These are phyloP conservation scores for Vireo griseus DNA, from an alignment of 2,797 vertebrate genomes.

Conservation along the genomic window DNA sequence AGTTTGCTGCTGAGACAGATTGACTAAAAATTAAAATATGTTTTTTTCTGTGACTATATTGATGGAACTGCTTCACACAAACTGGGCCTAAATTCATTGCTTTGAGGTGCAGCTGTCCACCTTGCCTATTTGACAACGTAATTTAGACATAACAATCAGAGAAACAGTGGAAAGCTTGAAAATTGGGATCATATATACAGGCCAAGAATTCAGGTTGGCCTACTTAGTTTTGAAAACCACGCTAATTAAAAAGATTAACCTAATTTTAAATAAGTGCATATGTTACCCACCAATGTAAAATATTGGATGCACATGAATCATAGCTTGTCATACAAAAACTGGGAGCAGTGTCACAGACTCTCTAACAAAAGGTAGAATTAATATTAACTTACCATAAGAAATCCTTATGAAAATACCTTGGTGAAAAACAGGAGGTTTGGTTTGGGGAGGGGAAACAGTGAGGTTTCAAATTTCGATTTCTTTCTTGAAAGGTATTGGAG, in stretches of 20 bases:
- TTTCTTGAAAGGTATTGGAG: neutral
- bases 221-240: constrained; percentile 3
- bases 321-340: neutral
- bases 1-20: neutral
- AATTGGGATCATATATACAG: neutral
- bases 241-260: constrained; percentile 50
- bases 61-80: neutral
- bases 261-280: neutral
- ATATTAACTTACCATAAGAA: neutral
- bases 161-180: neutral
- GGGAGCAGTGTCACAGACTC: neutral
- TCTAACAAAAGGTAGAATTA: neutral
- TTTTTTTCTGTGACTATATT: neutral
- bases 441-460: neutral
- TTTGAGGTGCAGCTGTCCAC: neutral
- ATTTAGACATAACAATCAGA: neutral
- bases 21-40: neutral
- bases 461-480: neutral
- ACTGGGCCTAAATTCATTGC: neutral
- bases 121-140: neutral
- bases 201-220: neutral
- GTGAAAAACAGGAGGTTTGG: neutral
- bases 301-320: neutral
- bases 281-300: neutral
- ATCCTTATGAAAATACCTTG: neutral